Evolutionary conservation across 2,888 invertebrate genomes (phyloP).

Genomic region (Drosophila koepferae): DNA sequence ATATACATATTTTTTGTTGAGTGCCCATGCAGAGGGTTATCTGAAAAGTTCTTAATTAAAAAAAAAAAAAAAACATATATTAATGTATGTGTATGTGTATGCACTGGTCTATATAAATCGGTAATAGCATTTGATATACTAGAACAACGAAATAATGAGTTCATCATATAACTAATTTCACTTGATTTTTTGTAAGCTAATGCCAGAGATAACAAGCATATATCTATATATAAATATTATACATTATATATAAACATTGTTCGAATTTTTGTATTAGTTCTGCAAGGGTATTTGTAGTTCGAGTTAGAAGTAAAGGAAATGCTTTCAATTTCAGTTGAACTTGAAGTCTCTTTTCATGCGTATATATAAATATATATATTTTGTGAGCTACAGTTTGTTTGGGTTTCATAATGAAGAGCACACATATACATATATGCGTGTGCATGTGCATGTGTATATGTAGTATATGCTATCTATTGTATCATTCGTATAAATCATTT

Average conservation of each 20-base stretch:
- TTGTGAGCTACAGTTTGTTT: slow-evolving; percentile 73
- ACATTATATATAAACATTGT: background rate
- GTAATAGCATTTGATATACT: slow-evolving; percentile 7
- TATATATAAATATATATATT: slow-evolving; percentile 18
- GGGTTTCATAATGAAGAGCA: slow-evolving; percentile 60
- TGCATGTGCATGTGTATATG: background rate
- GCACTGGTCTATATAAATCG: slow-evolving; percentile 5
- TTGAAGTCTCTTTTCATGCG: slow-evolving; percentile 27
- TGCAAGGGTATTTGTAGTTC: slow-evolving; percentile 40
- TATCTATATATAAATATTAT: background rate
- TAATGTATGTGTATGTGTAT: background rate
- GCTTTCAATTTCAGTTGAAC: background rate
- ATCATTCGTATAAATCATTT: slow-evolving; percentile 55
- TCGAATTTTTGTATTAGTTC: slow-evolving; percentile 1
- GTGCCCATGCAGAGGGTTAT: slow-evolving; percentile 11
- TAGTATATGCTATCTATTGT: slow-evolving; percentile 38
- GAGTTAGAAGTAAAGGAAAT: slow-evolving; percentile 16
- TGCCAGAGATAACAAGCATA: background rate
- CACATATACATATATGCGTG: background rate
- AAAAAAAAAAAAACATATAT: background rate
- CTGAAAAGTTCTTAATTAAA: background rate
- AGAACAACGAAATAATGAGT: slow-evolving; percentile 33
- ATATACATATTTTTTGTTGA: slow-evolving; percentile 1
- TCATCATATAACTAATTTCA: slow-evolving; percentile 8
- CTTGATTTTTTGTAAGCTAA: background rate